Conservation (phyloP, 1,140 invertebrate genomes). For the Trichomalopsis sarcophagae region DNA sequence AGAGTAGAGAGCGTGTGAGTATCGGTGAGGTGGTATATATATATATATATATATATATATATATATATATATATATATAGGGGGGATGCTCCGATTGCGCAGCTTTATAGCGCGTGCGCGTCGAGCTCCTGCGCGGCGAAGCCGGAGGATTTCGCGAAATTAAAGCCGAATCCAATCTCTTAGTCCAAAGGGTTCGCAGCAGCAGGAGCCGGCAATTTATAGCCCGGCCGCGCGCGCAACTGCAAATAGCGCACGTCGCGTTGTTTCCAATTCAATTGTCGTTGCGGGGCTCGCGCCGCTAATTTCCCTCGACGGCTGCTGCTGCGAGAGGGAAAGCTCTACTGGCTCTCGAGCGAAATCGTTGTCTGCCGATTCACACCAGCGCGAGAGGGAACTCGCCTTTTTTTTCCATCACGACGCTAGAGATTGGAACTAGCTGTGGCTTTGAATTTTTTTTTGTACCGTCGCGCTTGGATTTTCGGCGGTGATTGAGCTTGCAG, state of each 20-base stretch:
- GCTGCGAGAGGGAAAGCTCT: neutral
- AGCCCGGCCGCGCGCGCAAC: conserved; percentile 6
- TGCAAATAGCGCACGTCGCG: conserved; percentile 53
- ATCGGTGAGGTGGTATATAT: neutral
- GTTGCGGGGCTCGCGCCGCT: conserved; percentile 50
- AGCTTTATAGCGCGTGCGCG: neutral
- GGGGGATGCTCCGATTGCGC: neutral
- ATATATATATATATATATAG: too few relatives aligned
- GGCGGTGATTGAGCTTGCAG: too few relatives aligned
- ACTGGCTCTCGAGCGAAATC: neutral
- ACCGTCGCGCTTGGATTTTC: neutral
- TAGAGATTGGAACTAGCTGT: too few relatives aligned
- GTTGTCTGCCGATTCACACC: neutral
- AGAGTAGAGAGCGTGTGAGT: too few relatives aligned
- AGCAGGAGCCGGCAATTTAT: conserved; percentile 26
- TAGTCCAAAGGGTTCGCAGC: neutral
- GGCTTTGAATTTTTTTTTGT: too few relatives aligned
- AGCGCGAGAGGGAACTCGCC: too few relatives aligned
- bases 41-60: too few relatives aligned
- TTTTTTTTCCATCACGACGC: too few relatives aligned
- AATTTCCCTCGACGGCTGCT: conserved; percentile 54
- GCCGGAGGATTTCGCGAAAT: conserved; percentile 1
- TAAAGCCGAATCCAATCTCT: conserved; percentile 46
- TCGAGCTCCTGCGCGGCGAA: conserved; percentile 19
- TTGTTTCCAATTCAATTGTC: conserved; percentile 59